A percentile compares a stretch with the other conserved stretches of the same genome.
Evolutionary conservation across 2,888 invertebrate species (phyloP).

Genomic region (Trichopoda pennipes): DNA sequence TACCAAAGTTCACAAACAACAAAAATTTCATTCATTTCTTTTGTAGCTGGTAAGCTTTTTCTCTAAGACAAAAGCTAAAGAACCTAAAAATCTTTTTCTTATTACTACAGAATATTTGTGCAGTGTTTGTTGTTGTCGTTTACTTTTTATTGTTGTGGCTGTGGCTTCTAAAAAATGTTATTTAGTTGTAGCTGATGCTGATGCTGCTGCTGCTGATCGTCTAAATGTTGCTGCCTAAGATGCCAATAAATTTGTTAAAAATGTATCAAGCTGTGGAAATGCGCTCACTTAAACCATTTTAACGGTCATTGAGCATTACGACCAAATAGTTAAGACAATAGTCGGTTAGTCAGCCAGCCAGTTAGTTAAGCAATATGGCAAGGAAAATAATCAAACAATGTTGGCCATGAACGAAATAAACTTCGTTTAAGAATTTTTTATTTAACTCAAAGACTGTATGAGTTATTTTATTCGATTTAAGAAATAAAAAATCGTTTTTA

Average conservation of each 20-base stretch:
- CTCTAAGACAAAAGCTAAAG: background rate
- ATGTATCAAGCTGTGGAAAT: constrained; percentile 65
- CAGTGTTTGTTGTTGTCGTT: constrained; percentile 44
- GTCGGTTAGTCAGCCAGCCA: background rate
- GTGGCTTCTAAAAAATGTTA: constrained; percentile 10
- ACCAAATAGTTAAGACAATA: constrained; percentile 48
- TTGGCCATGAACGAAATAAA: background rate
- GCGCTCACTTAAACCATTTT: constrained; percentile 66
- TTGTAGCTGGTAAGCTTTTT: constrained; percentile 16
- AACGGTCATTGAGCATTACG: constrained; percentile 65
- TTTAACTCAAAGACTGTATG: background rate
- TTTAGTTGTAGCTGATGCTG: constrained; percentile 37
- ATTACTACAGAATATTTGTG: constrained; percentile 28
- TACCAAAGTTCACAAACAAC: constrained; percentile 62
- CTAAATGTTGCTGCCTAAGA: constrained; percentile 50
- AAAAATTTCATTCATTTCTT: constrained; percentile 66
- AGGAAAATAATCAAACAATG: constrained; percentile 38
- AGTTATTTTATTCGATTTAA: background rate
- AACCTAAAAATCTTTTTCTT: constrained; percentile 2
- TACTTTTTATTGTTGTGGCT: constrained; percentile 27
- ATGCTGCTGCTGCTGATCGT: constrained; percentile 9
- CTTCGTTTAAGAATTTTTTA: too few relatives aligned
- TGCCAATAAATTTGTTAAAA: constrained; percentile 68
- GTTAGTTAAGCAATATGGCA: background rate
- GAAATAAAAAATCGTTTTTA: too few relatives aligned